Conservation (phyloP, 2,113 vertebrate species). For the Pteropus alecto region DNA sequence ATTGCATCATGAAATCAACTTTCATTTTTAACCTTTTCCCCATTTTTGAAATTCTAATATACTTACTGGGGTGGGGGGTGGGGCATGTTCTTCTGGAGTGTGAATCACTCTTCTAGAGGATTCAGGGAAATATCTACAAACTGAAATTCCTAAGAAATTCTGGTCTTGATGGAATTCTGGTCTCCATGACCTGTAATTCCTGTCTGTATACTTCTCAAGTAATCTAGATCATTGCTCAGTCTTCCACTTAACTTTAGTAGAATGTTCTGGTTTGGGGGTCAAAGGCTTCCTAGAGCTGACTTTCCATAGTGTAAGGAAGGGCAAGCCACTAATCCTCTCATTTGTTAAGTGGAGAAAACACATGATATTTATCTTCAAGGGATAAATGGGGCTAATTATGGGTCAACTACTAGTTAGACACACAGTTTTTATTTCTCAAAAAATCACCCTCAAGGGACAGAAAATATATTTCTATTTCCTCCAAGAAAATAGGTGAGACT, state of each 20-base stretch:
- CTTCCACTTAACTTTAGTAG: background rate
- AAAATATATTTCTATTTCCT: slow-evolving; percentile 1
- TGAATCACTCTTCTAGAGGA: background rate
- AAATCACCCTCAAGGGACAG: background rate
- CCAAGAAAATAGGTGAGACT: background rate
- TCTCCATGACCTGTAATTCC: background rate
- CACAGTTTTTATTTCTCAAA: slow-evolving; percentile 20
- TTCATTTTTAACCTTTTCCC: background rate
- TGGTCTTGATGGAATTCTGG: background rate
- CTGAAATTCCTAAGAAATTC: background rate
- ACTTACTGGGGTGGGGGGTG: background rate
- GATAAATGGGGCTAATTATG: background rate
- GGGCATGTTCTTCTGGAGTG: background rate
- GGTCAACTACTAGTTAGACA: background rate
- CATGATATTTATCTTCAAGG: background rate
- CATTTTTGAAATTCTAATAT: background rate
- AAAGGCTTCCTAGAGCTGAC: slow-evolving; percentile 38
- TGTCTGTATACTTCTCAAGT: background rate
- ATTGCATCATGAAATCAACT: background rate
- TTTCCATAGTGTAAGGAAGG: slow-evolving; percentile 42
- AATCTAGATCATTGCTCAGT: background rate
- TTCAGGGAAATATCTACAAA: background rate
- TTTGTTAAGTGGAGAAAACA: slow-evolving; percentile 46
- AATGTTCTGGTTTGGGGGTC: slow-evolving; percentile 31
- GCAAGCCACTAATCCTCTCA: background rate